A percentile compares a stretch with the other conserved stretches of the same genome.
These are phyloP conservation scores for Apostichopus californicus DNA, from an alignment of 35 echinoderm and acorn worm species.

Conservation along the genomic window DNA sequence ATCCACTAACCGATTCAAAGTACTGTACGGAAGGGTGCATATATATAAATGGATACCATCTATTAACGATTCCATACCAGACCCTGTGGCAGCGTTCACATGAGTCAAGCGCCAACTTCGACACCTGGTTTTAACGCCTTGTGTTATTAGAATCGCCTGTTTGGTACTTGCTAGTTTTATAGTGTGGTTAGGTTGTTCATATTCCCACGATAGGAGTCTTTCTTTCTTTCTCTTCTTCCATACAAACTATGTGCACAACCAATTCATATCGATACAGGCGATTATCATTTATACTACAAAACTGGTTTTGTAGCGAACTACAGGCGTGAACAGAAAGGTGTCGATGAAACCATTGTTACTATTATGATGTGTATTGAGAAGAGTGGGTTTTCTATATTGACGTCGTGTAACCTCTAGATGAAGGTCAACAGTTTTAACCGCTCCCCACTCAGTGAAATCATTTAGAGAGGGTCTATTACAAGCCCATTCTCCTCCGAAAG, in stretches of 20 bases:
- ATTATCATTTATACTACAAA: background rate
- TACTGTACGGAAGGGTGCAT: no score
- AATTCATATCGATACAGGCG: background rate
- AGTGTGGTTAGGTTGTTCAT: background rate
- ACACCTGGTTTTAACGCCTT: slow-evolving; percentile 32
- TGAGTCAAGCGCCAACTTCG: slow-evolving; percentile 18
- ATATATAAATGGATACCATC: no score
- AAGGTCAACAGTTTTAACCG: slow-evolving; percentile 9
- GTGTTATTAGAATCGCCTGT: background rate
- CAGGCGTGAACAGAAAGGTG: slow-evolving; percentile 27
- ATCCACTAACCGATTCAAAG: no score
- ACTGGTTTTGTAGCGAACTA: background rate
- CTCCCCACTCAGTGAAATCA: background rate
- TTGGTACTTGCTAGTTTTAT: background rate
- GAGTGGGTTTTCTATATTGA: slow-evolving; percentile 4
- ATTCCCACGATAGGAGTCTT: slow-evolving; percentile 24
- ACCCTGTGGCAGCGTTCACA: slow-evolving; percentile 16
- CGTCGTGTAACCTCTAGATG: background rate
- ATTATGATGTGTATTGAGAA: background rate
- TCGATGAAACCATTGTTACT: slow-evolving; percentile 9
- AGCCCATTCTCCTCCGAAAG: slow-evolving; percentile 15
- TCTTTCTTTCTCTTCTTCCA: background rate
- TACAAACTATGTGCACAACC: background rate
- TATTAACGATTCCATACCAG: background rate
- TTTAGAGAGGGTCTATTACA: background rate